Conservation (phyloP, 2,113 vertebrate genomes). For the Neodontobutis hainanensis region DNA sequence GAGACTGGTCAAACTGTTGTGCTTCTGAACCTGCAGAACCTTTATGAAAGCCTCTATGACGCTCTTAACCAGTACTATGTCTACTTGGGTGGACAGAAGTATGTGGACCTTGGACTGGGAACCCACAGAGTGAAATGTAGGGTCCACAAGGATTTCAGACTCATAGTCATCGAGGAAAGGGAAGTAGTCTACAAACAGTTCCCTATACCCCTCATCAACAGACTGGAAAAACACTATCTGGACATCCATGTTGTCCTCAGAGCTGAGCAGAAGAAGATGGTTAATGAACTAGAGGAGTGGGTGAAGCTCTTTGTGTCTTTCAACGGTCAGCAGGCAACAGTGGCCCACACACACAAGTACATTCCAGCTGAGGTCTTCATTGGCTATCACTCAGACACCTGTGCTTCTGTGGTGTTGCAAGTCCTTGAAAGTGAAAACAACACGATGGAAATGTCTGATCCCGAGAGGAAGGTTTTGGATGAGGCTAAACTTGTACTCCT, state of each 20-base stretch:
- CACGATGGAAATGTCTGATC: constrained; percentile 10
- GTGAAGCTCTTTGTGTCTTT: constrained; percentile 73
- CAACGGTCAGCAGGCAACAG: constrained; percentile 34
- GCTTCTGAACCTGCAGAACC: constrained; percentile 93
- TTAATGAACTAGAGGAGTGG: constrained; percentile 81
- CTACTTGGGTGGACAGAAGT: constrained; percentile 91
- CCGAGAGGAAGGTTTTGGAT: constrained; percentile 48
- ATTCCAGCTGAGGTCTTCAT: constrained; percentile 85
- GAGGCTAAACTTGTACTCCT: constrained; percentile 82
- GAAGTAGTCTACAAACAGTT: constrained; percentile 91
- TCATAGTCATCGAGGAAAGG: constrained; percentile 94
- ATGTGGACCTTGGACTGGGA: constrained; percentile 93
- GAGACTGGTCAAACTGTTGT: constrained; percentile 91
- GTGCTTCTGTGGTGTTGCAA: constrained; percentile 90
- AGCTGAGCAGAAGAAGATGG: constrained; percentile 75
- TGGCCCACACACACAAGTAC: constrained; percentile 70
- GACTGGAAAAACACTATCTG: constrained; percentile 96
- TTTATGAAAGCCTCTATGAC: constrained; percentile 97
- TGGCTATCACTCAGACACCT: constrained; percentile 89
- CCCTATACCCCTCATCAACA: constrained; percentile 94
- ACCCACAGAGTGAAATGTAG: constrained; percentile 96
- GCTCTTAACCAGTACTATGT: constrained; percentile 98
- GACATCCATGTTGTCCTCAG: constrained; percentile 88
- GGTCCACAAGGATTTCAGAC: constrained; percentile 87
- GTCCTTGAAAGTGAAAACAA: constrained; percentile 67